Evolutionary conservation across 2,797 vertebrate species (phyloP), one percentile per base, ranked within the genome.

Genomic region (Sebastes ruberrimus): DNA sequence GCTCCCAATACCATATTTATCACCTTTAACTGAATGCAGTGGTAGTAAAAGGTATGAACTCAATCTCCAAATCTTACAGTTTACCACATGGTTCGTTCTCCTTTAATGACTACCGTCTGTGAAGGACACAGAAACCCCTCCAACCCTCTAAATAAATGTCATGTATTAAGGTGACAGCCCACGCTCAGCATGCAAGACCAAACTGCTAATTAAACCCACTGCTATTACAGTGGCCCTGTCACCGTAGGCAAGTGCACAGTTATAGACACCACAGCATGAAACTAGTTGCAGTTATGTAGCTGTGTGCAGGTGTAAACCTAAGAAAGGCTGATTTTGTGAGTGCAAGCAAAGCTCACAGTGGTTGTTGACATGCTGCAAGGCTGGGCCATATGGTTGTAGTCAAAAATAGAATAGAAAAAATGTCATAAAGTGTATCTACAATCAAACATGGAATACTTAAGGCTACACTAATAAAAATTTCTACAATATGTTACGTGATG

Each of bases 181-280:
- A 49, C n/a, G 3, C 74, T 82, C 91, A 83, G 78, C 71, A 1
- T 66, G 83, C 57, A 49, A 71, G 32, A 85, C 72, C 72, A 78
- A 84, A 78, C 82, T 77, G 71, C 81, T 89, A 79, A 87, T 93
- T 92, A 90, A 85, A 86, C 60, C 64, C 72, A 32, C 75, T 72
- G 73, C 71, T 78, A 11, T 78, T 74, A 65, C 78, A 74, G 61
- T 6, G n/a, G 65, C 52, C 27, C 62, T 49, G 73, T 83, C 73
- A 49, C 65, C 72, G 71, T 16, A 66, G 30, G 71, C 42, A 46
- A 10, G 73, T 23, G 62, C 62, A 56, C 61, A 11, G 35, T 46
- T 70, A 74, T 2, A 30, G 61, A 78, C 57, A 7, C 23, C 65
- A 6, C 78, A 76, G 75, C 69, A 16, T 30, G 68, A 62, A 35